Conservation (phyloP, 2,113 vertebrate genomes). For the Psilopsiagon aymara region DNA sequence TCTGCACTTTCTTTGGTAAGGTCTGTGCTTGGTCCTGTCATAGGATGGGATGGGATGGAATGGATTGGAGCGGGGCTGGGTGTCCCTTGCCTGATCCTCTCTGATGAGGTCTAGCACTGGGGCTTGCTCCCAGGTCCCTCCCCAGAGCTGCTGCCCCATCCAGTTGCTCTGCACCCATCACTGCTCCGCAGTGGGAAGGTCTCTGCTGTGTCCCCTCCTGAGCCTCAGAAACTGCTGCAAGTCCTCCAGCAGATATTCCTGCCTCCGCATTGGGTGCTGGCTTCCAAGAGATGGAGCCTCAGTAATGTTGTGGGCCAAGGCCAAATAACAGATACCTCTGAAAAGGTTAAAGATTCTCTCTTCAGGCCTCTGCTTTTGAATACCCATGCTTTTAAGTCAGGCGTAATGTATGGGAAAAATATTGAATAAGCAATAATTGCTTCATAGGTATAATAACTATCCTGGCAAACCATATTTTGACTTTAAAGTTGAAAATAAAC, state of each 20-base stretch:
- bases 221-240: neutral
- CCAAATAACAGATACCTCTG: neutral
- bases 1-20: neutral
- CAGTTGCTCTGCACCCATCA: neutral
- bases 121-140: neutral
- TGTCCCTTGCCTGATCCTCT: neutral
- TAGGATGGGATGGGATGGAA: neutral
- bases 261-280: fast-evolving
- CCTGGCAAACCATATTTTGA: neutral
- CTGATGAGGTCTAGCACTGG: neutral
- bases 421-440: constrained; percentile 35
- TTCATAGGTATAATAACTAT: constrained; percentile 19
- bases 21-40: neutral
- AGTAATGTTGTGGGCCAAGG: neutral
- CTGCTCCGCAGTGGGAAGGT: neutral
- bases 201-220: neutral
- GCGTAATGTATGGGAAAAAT: neutral
- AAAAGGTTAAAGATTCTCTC: neutral
- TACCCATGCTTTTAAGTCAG: neutral
- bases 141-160: neutral
- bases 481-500: constrained; percentile 28
- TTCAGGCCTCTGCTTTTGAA: neutral
- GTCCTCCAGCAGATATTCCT: neutral
- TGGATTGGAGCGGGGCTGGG: neutral
- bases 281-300: neutral